These are phyloP conservation scores for Spilarctia lutea DNA, from an alignment of 2,888 invertebrate genomes.

Conservation along the genomic window DNA sequence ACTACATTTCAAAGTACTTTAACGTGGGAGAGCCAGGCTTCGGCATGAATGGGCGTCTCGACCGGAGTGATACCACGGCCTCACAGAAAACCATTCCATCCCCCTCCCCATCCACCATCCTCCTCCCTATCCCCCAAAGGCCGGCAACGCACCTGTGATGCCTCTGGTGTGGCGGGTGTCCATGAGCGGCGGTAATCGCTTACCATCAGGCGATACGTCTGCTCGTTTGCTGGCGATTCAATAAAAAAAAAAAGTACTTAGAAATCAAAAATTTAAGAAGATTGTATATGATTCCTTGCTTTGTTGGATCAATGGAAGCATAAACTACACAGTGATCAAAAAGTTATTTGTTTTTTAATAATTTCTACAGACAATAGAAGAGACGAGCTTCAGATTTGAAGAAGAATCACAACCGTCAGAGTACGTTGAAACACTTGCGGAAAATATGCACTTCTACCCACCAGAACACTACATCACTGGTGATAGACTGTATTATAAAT, in stretches of 20 bases:
- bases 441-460: constrained; percentile 93
- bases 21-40: too few relatives aligned
- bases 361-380: constrained; percentile 88
- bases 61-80: too few relatives aligned
- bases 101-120: too few relatives aligned
- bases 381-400: constrained; percentile 90
- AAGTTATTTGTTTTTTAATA: neutral
- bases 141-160: too few relatives aligned
- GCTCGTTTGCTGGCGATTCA: too few relatives aligned
- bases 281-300: neutral
- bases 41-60: too few relatives aligned
- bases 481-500: constrained; percentile 91
- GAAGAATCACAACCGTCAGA: constrained; percentile 91
- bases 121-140: too few relatives aligned
- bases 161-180: too few relatives aligned
- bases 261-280: neutral
- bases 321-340: neutral
- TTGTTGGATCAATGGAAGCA: neutral
- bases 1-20: neutral
- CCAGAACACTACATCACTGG: constrained; percentile 93
- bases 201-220: too few relatives aligned
- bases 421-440: constrained; percentile 91
- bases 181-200: too few relatives aligned
- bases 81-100: too few relatives aligned
- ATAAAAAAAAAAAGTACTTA: too few relatives aligned